Conservation (phyloP, 2,888 invertebrate genomes). For the Drosophila mulleri region DNA sequence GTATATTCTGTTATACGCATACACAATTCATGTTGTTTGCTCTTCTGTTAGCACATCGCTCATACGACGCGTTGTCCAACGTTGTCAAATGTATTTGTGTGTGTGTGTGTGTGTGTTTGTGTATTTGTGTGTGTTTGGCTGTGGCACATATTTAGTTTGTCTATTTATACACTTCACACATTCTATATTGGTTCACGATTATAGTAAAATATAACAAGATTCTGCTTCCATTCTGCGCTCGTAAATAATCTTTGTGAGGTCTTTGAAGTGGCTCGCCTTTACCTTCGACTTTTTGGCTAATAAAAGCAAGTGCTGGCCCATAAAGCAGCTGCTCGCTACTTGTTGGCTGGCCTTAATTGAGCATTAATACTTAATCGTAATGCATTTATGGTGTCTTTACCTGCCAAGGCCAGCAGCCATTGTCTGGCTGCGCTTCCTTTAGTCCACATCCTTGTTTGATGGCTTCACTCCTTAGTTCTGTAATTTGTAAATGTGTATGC, state of each 20-base stretch:
- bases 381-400: conserved; percentile 56
- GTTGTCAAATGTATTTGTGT: not conserved
- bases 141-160: conserved; percentile 8
- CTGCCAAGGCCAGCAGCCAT: conserved; percentile 81
- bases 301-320: conserved; percentile 35
- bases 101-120: not conserved
- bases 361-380: conserved; percentile 17
- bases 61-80: conserved; percentile 22
- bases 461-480: conserved; percentile 8
- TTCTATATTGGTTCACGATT: conserved; percentile 54
- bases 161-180: conserved; percentile 52
- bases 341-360: conserved; percentile 7
- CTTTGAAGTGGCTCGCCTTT: conserved; percentile 23
- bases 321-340: conserved; percentile 36
- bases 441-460: conserved; percentile 53
- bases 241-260: conserved; percentile 22
- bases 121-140: conserved; percentile 17
- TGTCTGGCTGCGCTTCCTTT: conserved; percentile 57
- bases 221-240: conserved; percentile 13
- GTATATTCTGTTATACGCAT: conserved; percentile 6
- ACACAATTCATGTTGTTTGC: conserved; percentile 5
- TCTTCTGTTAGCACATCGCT: conserved; percentile 27
- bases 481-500: not conserved
- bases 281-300: conserved; percentile 36
- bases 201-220: conserved; percentile 32